Conservation (phyloP, 2,797 vertebrate genomes). For the Valencia hispanica region DNA sequence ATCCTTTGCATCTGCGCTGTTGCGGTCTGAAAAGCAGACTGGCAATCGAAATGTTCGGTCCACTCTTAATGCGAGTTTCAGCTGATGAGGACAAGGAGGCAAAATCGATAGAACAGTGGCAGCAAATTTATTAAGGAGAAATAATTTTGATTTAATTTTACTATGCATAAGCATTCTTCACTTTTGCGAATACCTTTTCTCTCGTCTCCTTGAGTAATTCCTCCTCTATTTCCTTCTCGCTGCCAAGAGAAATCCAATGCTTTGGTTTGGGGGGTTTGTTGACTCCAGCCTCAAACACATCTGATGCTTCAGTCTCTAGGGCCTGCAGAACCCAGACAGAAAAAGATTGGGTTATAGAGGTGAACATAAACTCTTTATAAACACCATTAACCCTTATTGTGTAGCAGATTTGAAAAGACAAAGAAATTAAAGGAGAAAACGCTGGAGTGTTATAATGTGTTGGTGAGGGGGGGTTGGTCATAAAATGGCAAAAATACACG, state of each 20-base stretch:
- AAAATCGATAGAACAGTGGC: not conserved
- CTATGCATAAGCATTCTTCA: not conserved
- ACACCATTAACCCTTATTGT: not conserved
- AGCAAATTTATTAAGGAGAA: not conserved
- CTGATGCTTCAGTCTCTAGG: constrained; percentile 65
- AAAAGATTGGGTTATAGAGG: not conserved
- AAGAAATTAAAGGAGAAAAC: not conserved
- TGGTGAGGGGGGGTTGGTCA: too few relatives aligned
- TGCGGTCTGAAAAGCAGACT: constrained; percentile 80
- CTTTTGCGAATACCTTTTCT: constrained; percentile 77
- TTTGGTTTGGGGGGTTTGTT: constrained; percentile 72
- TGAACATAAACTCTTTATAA: not conserved
- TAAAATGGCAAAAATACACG: not conserved
- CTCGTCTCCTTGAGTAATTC: constrained; percentile 81
- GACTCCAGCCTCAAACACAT: constrained; percentile 65
- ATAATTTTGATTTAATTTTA: not conserved
- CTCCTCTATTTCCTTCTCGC: constrained; percentile 90
- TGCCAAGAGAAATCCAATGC: constrained; percentile 89
- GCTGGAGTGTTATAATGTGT: too few relatives aligned
- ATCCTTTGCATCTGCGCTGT: constrained; percentile 54
- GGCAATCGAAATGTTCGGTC: constrained; percentile 76
- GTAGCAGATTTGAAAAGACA: not conserved
- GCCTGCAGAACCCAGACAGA: constrained; percentile 67
- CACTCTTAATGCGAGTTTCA: constrained; percentile 80
- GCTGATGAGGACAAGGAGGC: constrained; percentile 74